Base-by-base conservation (phyloP, 2,113 vertebrate genomes). In the Isichthys henryi region DNA sequence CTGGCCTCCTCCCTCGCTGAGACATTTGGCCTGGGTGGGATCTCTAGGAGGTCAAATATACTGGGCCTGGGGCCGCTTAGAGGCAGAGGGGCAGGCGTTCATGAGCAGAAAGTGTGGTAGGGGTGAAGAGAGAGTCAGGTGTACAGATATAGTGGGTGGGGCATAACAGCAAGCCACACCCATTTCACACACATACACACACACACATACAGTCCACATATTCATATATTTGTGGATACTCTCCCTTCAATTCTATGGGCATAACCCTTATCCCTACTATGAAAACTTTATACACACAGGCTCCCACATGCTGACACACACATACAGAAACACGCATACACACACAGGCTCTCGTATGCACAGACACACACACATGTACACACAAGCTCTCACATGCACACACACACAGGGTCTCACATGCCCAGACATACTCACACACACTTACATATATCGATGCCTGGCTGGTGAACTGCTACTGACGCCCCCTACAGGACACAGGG, bases 31-130 rank as follows among this genome's bases (percentile, higher is more conserved):
- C 43, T 87, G 45, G 70, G 23, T 3, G 11, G 48, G 7, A 83
- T n/a, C n/a, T 27, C 53, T 66, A 90, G 90, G 45, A 90, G 62
- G 82, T 92, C 90, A 39, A 52, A 62, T 4, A 74, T n/a, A 17
- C 85, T 70, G 88, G 88, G 58, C 91, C 92, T 90, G 31, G n/a
- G 48, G 62, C 46, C 87, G 5, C 82, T 84, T 2, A 17, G 17
- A 80, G 35, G 31, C 74, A 43, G 35, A 19, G 74, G 5, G 74
- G 74, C 6, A 88, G n/a, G 7, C 53, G 6, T 56, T 13, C 45
- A 86, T 48, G 48, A 86, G n/a, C 13, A 23, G 6, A 8, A 6
- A 82, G 31, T 4, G 74, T 4, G 6, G 6, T 15, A 0, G 17
- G 13, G 2, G 31, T 80, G 74, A 80, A 10, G 17, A 80, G 27